A percentile compares a stretch with the other conserved stretches of the same genome.
Evolutionary conservation across 2,888 invertebrate genomes (phyloP).

Genomic region (Meiosimyza platycephala): DNA sequence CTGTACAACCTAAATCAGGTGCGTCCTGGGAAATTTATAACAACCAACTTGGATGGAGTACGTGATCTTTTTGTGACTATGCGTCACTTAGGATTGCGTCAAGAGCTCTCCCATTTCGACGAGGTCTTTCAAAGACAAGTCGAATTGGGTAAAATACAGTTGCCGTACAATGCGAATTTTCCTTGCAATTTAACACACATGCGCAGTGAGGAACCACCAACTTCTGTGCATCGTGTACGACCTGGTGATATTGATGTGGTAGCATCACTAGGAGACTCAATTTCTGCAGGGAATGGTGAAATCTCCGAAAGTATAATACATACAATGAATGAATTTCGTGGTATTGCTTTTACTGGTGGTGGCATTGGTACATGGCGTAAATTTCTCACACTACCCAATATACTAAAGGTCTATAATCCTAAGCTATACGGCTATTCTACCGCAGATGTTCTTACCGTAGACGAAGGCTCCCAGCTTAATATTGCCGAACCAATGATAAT

Average conservation of each 20-base stretch:
- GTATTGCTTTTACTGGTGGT: slow-evolving; percentile 68
- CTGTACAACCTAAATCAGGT: slow-evolving; percentile 39
- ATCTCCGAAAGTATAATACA: slow-evolving; percentile 68
- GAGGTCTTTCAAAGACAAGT: slow-evolving; percentile 43
- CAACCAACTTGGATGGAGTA: slow-evolving; percentile 53
- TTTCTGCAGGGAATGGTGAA: slow-evolving; percentile 71
- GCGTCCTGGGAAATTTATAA: slow-evolving; percentile 46
- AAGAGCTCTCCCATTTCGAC: slow-evolving; percentile 44
- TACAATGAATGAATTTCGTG: slow-evolving; percentile 68
- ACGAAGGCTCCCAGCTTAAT: slow-evolving; percentile 53
- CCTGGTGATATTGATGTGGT: slow-evolving; percentile 73
- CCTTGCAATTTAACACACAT: slow-evolving; percentile 62
- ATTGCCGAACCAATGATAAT: slow-evolving; percentile 64
- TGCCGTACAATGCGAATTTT: slow-evolving; percentile 55
- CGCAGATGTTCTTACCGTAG: slow-evolving; percentile 52
- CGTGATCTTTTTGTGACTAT: slow-evolving; percentile 49
- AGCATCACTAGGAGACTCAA: slow-evolving; percentile 72
- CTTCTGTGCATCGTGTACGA: slow-evolving; percentile 70
- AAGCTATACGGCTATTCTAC: slow-evolving; percentile 70
- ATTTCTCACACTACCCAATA: slow-evolving; percentile 71
- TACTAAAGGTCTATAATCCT: slow-evolving; percentile 74
- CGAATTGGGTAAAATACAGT: slow-evolving; percentile 59
- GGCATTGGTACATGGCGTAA: slow-evolving; percentile 70
- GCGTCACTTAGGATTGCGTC: slow-evolving; percentile 44
- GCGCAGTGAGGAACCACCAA: slow-evolving; percentile 64